These are phyloP conservation scores for Centrocercus urophasianus DNA, from an alignment of 2,113 vertebrate species.

Conservation along the genomic window DNA sequence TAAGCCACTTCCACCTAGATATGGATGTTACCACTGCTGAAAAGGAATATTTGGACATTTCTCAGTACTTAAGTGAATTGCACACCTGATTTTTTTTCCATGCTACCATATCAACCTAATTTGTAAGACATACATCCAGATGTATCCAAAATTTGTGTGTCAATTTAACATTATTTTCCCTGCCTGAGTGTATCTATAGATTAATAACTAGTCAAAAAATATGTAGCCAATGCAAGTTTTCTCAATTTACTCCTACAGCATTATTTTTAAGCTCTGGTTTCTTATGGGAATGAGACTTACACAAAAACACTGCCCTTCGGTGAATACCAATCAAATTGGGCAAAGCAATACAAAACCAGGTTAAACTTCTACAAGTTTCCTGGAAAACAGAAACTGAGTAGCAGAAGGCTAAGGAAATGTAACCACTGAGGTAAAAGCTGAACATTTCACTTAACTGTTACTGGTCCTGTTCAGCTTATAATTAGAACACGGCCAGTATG, in stretches of 20 bases:
- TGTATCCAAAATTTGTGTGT: not conserved
- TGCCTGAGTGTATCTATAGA: not conserved
- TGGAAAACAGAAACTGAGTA: not conserved
- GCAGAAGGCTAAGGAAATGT: not conserved
- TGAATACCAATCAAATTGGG: slow-evolving; percentile 17
- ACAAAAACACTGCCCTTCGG: not conserved
- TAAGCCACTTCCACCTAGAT: not conserved
- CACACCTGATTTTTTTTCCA: not conserved
- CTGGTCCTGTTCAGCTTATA: not conserved
- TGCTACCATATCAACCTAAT: not conserved
- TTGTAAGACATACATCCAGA: not conserved
- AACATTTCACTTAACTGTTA: not conserved
- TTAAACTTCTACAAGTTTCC: slow-evolving; percentile 13
- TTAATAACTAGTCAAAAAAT: not conserved
- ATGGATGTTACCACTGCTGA: not conserved
- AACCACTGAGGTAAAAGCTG: not conserved
- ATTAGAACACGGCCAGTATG: not conserved
- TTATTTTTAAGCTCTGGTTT: not conserved
- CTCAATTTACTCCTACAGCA: slow-evolving; percentile 29
- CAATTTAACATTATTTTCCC: slow-evolving; percentile 9
- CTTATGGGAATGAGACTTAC: slow-evolving; percentile 46
- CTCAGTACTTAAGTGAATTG: not conserved
- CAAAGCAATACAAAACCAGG: slow-evolving; percentile 25
- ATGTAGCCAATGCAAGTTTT: not conserved
- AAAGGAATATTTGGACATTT: not conserved